Percentiles rank a stretch among this genome's conserved stretches.
Conservation (phyloP, 2,113 vertebrate species). For the western clawed frog (Xenopus tropicalis) region DNA sequence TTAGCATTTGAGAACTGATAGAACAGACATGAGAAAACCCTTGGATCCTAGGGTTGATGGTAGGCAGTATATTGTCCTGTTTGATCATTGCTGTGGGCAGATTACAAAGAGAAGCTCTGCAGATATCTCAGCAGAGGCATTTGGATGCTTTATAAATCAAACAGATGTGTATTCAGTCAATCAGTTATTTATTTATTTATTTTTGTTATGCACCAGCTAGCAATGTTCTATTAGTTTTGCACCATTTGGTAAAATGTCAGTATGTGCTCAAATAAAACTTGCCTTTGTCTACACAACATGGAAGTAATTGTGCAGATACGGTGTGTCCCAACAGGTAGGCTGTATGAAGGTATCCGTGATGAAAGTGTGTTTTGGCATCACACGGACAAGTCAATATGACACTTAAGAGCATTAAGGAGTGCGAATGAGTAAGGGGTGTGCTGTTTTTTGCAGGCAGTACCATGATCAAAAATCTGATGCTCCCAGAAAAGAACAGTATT, state of each 20-base stretch:
- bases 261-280: background rate
- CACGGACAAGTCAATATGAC: too few species aligned
- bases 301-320: too few species aligned
- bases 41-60: background rate
- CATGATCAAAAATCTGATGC: too few species aligned
- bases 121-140: background rate
- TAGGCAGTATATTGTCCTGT: background rate
- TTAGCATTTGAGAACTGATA: too few species aligned
- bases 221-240: background rate
- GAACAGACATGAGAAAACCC: too few species aligned
- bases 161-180: background rate
- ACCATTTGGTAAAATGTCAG: background rate
- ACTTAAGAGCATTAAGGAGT: too few species aligned
- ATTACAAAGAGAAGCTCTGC: background rate
- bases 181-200: background rate
- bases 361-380: too few species aligned
- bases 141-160: constrained; percentile 1
- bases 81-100: background rate
- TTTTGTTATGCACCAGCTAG: background rate
- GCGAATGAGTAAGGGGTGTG: too few species aligned
- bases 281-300: background rate
- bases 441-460: too few species aligned
- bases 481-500: too few species aligned
- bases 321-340: too few species aligned
- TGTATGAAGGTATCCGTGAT: too few species aligned